Base-by-base conservation (phyloP, 2,888 invertebrate genomes). In the Bimastos eiseni region DNA sequence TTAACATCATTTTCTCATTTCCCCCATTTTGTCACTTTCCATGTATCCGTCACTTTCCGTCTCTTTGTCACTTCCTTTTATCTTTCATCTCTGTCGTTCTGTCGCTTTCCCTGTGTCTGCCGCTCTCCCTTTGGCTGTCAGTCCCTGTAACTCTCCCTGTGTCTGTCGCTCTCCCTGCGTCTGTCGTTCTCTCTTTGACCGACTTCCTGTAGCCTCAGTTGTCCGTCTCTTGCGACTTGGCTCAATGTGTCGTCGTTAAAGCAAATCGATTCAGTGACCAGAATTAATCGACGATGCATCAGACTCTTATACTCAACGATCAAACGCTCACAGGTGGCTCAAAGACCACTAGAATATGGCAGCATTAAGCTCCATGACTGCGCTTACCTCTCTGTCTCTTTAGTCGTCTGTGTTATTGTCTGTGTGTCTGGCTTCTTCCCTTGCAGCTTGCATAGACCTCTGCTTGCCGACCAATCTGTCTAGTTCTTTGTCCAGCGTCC, bases 241-340 rank as follows among this genome's bases (percentile, higher is more conserved):
- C 70, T 70, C 70, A 70, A 24, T 11, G n/a, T 30, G 70, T 2
- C 70, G 70, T 70, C 70, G 70, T 6, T 70, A n/a, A 70, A 11
- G 13, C 70, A n/a, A 70, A 70, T 70, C 70, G 70, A 70, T 70
- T 70, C 70, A 70, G 70, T 70, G 70, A 70, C 70, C 70, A 70
- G 70, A 70, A 70, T 70, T 70, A 70, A 70, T 70, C 30, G 70
- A n/a, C 70, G 70, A 70, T n/a, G 70, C 70, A n/a, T 70, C n/a
- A n/a, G 24, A 5, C 24, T 70, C 30, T 11, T 70, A 70, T 70
- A 70, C 17, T 2, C 70, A 13, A 11, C 70, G 70, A 70, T 70
- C 70, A 70, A 70, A 70, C 70, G 70, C 70, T n/a, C n/a, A 70
- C 70, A 70, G 70, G 70, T 70, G 70, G 70, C 70, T 70, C 70